Conservation (phyloP, 2,888 invertebrate species). For the Colostygia pectinataria region DNA sequence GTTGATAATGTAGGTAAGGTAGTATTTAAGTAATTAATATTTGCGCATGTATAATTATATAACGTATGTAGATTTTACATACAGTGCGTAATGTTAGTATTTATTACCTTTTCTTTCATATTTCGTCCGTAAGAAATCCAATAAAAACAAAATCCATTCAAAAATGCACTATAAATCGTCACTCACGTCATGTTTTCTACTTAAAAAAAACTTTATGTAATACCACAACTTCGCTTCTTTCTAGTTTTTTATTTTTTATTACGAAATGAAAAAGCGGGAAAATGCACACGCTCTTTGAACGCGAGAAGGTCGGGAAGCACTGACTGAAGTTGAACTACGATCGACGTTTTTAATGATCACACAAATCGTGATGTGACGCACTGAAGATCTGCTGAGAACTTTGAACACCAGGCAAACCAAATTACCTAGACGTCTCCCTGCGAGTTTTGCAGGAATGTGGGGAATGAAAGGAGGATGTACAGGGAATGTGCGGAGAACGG, state of each 20-base stretch:
- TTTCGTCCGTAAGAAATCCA: slow-evolving; percentile 7
- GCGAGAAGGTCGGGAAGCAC: slow-evolving; percentile 10
- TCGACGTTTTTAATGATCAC: slow-evolving; percentile 10
- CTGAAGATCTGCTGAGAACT: not conserved
- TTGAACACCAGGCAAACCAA: not conserved
- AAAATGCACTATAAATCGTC: slow-evolving; percentile 2
- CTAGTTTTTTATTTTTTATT: not conserved
- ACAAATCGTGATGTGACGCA: slow-evolving; percentile 15
- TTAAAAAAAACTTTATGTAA: too few relatives aligned
- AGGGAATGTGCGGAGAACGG: too few relatives aligned
- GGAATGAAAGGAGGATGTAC: too few relatives aligned
- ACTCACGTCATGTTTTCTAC: slow-evolving; percentile 9
- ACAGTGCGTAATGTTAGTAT: too few relatives aligned
- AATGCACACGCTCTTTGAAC: not conserved
- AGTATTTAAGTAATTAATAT: not conserved
- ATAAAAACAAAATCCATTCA: not conserved
- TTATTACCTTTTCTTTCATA: slow-evolving; percentile 22
- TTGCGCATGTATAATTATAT: too few relatives aligned
- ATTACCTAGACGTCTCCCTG: too few relatives aligned
- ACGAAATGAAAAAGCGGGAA: not conserved
- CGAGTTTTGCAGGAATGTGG: too few relatives aligned
- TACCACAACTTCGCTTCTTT: not conserved
- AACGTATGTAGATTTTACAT: too few relatives aligned
- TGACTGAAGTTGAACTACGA: slow-evolving; percentile 4
- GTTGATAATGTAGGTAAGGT: too few relatives aligned